phyloP scores from a whole-genome alignment of 35 echinoderm and acorn worm genomes.

The Anneissia japonica region DNA sequence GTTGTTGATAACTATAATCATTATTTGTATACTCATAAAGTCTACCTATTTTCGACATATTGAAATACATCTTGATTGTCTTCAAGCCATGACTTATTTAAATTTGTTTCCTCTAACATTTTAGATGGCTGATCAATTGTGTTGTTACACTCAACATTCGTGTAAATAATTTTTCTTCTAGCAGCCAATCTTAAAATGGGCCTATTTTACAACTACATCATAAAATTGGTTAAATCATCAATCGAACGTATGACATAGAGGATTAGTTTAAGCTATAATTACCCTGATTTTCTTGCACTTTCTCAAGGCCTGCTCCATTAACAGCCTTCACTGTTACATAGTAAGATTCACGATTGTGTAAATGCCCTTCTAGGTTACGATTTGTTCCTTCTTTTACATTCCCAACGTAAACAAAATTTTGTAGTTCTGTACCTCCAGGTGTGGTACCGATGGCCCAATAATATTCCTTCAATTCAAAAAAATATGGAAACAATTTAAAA shows the following conservation, averaged over 20 bases:
- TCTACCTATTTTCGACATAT: background rate
- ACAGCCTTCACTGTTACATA: conserved; percentile 38
- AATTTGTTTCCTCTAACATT: background rate
- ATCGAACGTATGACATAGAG: background rate
- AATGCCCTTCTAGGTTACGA: background rate
- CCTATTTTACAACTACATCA: background rate
- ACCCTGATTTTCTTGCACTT: conserved; percentile 6
- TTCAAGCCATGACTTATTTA: background rate
- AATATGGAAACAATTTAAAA: background rate
- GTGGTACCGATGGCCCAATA: conserved; percentile 37
- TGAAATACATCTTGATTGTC: background rate
- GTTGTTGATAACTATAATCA: no score
- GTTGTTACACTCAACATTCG: background rate
- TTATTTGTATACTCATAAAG: background rate
- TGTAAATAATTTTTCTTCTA: background rate
- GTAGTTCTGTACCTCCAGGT: conserved; percentile 24
- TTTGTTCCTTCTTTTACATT: conserved; percentile 13
- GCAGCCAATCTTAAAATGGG: background rate
- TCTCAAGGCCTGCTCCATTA: conserved; percentile 36
- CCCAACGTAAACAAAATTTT: conserved; percentile 34
- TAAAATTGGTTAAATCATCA: background rate
- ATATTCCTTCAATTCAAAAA: conserved; percentile 18
- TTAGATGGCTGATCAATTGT: background rate
- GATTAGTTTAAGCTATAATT: background rate
- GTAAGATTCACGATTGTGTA: conserved; percentile 17